Conservation (phyloP, 2,797 vertebrate species). For the Sebastes minor region DNA sequence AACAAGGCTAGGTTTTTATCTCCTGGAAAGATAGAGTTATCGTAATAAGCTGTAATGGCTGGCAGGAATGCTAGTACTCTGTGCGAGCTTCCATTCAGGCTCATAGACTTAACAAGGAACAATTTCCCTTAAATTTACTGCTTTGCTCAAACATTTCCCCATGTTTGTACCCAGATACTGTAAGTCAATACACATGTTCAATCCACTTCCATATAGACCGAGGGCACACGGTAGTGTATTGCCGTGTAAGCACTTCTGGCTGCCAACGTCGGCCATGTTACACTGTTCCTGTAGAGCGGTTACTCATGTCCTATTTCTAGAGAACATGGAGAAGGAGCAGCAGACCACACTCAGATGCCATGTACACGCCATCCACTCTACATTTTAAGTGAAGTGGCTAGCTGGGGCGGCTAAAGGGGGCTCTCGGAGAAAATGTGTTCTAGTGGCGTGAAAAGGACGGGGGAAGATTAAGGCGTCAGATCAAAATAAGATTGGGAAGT, state of each 20-base stretch:
- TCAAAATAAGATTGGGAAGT: slow-evolving; percentile 76
- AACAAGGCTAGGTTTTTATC: slow-evolving; percentile 86
- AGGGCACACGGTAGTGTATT: slow-evolving; percentile 60
- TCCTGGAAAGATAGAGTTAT: slow-evolving; percentile 86
- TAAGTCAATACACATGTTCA: slow-evolving; percentile 76
- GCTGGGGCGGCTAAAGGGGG: slow-evolving; percentile 50
- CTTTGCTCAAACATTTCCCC: slow-evolving; percentile 81
- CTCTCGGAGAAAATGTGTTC: slow-evolving; percentile 67
- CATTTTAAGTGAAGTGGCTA: slow-evolving; percentile 76
- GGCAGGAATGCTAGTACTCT: slow-evolving; percentile 82
- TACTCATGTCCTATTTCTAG: slow-evolving; percentile 82
- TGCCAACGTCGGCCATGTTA: slow-evolving; percentile 79
- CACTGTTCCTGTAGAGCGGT: slow-evolving; percentile 72
- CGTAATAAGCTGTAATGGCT: slow-evolving; percentile 86
- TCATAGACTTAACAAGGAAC: slow-evolving; percentile 84
- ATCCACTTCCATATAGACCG: slow-evolving; percentile 70
- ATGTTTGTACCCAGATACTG: slow-evolving; percentile 79
- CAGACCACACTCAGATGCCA: slow-evolving; percentile 73
- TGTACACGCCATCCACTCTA: slow-evolving; percentile 73
- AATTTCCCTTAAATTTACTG: slow-evolving; percentile 84
- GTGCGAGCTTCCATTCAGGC: slow-evolving; percentile 80
- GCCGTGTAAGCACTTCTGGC: slow-evolving; percentile 80
- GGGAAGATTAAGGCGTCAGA: slow-evolving; percentile 70
- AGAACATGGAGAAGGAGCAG: slow-evolving; percentile 78
- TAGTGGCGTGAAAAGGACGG: slow-evolving; percentile 52